Percentiles rank a stretch among this genome's conserved stretches.
Evolutionary conservation across 2,797 vertebrate genomes (phyloP).

Genomic region (Salarias fasciatus): DNA sequence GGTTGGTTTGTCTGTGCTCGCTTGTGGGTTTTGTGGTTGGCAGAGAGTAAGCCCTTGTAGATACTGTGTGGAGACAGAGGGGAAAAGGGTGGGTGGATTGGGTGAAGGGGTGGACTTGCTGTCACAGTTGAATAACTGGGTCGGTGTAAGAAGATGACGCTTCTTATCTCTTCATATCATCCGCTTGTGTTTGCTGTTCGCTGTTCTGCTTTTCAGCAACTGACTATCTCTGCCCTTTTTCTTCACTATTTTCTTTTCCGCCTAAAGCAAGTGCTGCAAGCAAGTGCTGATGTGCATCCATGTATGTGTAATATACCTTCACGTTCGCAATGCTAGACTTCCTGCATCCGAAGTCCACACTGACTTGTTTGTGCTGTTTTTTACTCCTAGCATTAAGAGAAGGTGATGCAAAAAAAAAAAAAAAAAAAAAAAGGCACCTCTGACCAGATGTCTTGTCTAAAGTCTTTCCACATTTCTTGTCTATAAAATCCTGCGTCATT

Average conservation of each 20-base stretch:
- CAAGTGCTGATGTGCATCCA: conserved; percentile 3
- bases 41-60: conserved; percentile 3
- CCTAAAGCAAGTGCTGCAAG: conserved; percentile 5
- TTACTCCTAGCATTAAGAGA: not conserved
- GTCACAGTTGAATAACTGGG: conserved; percentile 83
- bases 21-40: conserved; percentile 44
- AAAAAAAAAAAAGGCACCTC: too few species aligned
- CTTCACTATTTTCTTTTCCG: not conserved
- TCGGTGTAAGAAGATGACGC: conserved; percentile 76
- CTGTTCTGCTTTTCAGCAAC: conserved; percentile 65
- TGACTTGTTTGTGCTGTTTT: too few species aligned
- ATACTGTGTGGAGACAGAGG: conserved; percentile 16
- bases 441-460: too few species aligned
- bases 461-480: too few species aligned
- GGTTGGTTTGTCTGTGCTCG: conserved; percentile 39
- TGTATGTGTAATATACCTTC: conserved; percentile 3
- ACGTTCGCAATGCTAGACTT: too few species aligned
- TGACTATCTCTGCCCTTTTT: conserved; percentile 5
- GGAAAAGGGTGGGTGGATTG: conserved; percentile 14
- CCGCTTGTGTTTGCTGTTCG: conserved; percentile 56
- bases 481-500: too few species aligned
- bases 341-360: too few species aligned
- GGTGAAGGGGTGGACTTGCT: conserved; percentile 33
- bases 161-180: conserved; percentile 74
- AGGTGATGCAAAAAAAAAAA: too few species aligned